Evolutionary conservation across 92 coral and sea anemone species (phyloP), one percentile per base, ranked within the genome.

Genomic region (Virgularia gustaviana): DNA sequence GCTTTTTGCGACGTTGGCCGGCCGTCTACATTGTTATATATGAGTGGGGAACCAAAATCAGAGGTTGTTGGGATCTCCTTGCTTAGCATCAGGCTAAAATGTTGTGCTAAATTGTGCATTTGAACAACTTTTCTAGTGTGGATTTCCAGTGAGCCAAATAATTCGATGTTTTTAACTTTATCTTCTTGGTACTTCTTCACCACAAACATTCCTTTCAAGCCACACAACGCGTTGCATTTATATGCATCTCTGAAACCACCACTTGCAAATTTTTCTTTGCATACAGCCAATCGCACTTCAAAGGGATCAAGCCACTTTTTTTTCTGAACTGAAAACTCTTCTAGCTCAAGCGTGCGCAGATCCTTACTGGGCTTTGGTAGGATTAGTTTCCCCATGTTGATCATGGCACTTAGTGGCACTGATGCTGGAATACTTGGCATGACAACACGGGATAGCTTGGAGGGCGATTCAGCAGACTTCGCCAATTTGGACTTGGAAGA

Each of bases 101-200:
- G 70, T 39, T 80, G 44, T 10, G 87, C 79, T 3, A 85, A 62
- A 2, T 81, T 34, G 20, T 85, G 73, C 87, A 86, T 82, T 35
- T 86, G 90, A 11, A 81, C 90, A 19, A 57, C 39, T 41, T 85
- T 86, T 4, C 90, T 28, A 7, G 82, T 82, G 36, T 86, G 85
- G 29, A 70, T 57, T 12, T 85, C 77, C 2, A 36, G 49, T 0
- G 80, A 71, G 6, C 31, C 33, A 15, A 85, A 85, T 15, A 56
- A 32, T 72, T 60, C 65, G 28, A 81, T 42, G 56, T 75, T 81
- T 30, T 44, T 16, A 30, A 64, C 70, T 31, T 81, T 75, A 6
- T 76, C 83, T 35, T 54, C 60, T 63, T 71, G 60, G 36, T 80
- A 68, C 35, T 76, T 66, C 37, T 85, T 85, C 51, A 85, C 65